Evolutionary conservation across 2,113 vertebrate species (phyloP).

Genomic region (Microtus richardsoni): DNA sequence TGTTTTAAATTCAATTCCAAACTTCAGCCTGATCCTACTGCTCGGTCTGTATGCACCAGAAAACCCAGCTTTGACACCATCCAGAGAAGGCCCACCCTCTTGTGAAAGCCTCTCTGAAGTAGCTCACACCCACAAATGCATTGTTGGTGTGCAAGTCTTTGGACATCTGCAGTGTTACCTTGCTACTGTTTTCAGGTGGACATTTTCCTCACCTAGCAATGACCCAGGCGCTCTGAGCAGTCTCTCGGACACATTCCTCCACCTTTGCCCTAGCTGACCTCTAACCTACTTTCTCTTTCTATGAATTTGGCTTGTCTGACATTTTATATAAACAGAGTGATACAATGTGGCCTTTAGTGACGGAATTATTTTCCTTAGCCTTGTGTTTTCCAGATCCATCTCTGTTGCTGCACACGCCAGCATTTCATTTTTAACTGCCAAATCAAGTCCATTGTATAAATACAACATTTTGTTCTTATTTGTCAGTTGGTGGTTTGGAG

Average conservation of each 20-base stretch:
- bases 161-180: neutral
- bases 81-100: neutral
- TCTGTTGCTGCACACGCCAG: neutral
- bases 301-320: neutral
- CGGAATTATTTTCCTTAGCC: neutral
- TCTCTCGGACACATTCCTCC: neutral
- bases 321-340: neutral
- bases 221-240: neutral
- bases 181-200: neutral
- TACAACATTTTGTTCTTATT: neutral
- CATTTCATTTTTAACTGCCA: constrained; percentile 8
- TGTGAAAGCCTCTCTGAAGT: constrained; percentile 5
- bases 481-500: neutral
- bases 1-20: constrained; percentile 11
- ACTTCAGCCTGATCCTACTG: neutral
- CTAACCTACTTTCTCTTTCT: neutral
- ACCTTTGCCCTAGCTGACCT: neutral
- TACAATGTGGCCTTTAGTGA: neutral
- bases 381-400: neutral
- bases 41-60: neutral
- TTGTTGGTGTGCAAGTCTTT: neutral
- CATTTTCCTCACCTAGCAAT: neutral
- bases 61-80: neutral
- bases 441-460: neutral
- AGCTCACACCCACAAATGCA: neutral